Evolutionary conservation across 2,797 vertebrate genomes (phyloP).

Genomic region (Pangasius krempfi): DNA sequence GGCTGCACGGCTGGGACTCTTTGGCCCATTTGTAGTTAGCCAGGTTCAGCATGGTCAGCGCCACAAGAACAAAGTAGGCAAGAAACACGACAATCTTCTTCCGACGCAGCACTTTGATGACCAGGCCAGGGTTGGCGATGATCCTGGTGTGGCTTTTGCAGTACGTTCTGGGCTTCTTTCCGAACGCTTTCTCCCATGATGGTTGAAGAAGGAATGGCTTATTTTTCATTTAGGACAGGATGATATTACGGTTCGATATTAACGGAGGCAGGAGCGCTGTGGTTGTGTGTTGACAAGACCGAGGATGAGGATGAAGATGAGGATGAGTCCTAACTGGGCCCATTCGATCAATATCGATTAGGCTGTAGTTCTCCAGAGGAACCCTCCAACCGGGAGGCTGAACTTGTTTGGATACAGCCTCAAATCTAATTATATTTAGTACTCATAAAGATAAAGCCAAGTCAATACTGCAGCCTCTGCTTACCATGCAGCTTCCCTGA

Average conservation of each 20-base stretch:
- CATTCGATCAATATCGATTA: background rate
- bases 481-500: slow-evolving; percentile 14
- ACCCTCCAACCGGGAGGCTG: background rate
- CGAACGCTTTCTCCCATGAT: slow-evolving; percentile 81
- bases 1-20: slow-evolving; percentile 88
- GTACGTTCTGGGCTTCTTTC: slow-evolving; percentile 78
- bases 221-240: slow-evolving; percentile 76
- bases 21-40: slow-evolving; percentile 95
- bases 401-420: too few species aligned
- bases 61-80: slow-evolving; percentile 87
- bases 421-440: background rate
- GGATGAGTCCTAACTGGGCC: background rate
- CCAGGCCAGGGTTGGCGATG: slow-evolving; percentile 82
- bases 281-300: too few species aligned
- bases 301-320: background rate
- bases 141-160: slow-evolving; percentile 77
- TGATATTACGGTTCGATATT: slow-evolving; percentile 42
- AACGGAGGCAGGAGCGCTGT: background rate
- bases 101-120: slow-evolving; percentile 94
- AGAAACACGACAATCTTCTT: slow-evolving; percentile 90
- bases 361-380: background rate
- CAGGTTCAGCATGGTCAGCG: slow-evolving; percentile 93
- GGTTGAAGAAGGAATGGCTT: slow-evolving; percentile 78
- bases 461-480: background rate
- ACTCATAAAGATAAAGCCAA: background rate